Evolutionary conservation across 2,113 vertebrate genomes (phyloP), one percentile per base, ranked within the genome.

Genomic region (Phycodurus eques): DNA sequence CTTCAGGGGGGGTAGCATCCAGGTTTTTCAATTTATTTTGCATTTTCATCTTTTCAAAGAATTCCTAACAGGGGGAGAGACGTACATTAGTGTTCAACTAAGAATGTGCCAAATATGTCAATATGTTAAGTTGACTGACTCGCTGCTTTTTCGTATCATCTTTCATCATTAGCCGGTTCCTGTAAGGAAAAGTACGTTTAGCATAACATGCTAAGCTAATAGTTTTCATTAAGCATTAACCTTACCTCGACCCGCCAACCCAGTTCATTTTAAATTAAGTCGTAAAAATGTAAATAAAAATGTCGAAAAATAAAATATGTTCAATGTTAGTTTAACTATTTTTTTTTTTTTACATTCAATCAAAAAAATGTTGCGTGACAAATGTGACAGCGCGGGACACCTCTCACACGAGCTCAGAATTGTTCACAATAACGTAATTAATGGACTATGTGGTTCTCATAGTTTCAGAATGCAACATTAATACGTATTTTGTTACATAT

Each of bases 11-110:
- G 8, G 56, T 4, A 2, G 78, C 2, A 15, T 82, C 90, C 70
- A 94, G 10, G 35, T 89, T 86, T 47, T 93, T 91, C 73, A 90
- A 84, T 86, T 92, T 96, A 70, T 93, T 91, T 74, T 95, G 94
- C 85, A 96, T 90, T 78, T 90, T 96, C 78, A 89, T 94, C 90
- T 92, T 98, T 88, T 96, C 94, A 93, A 99, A 99, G 75, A 92
- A 99, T 70, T 97, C 97, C 97, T 99, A 63, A n/a, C 4, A 43
- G 47, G 47, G 60, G 19, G 61, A 71, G 0, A 14, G 1, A 57
- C 5, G 63, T 0, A 56, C 39, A 5, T 19, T 35, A 61, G 14
- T 27, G 27, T 31, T n/a, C 0, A 46, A 4, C 3, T 19, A 5
- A 2, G 43, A 11, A 19, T 53, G 53, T 19, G 2, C 31, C 43